A percentile compares a stretch with the other conserved stretches of the same genome.
These are phyloP conservation scores for Ochropleura leucogaster DNA, from an alignment of 2,888 invertebrate genomes.

Conservation along the genomic window DNA sequence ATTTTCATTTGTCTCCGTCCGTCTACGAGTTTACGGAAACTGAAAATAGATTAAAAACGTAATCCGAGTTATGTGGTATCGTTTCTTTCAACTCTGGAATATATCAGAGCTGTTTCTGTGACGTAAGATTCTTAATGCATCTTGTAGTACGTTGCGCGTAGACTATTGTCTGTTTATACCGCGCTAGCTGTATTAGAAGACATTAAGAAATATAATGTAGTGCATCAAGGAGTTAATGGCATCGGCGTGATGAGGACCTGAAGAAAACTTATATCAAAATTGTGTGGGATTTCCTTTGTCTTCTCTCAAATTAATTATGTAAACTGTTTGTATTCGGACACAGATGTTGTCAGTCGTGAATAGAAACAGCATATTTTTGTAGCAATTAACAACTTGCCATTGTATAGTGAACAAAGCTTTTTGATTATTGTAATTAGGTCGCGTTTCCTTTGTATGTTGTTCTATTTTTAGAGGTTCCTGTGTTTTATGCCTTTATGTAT, in stretches of 20 bases:
- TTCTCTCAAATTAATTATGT: neutral
- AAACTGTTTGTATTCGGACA: neutral
- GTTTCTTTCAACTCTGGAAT: conserved; percentile 56
- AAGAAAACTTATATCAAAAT: conserved; percentile 8
- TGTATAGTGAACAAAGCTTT: conserved; percentile 32
- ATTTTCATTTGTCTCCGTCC: conserved; percentile 24
- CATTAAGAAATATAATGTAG: conserved; percentile 74
- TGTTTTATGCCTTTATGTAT: conserved; percentile 17
- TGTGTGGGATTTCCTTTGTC: conserved; percentile 7
- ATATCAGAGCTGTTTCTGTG: conserved; percentile 54
- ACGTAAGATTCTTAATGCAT: conserved; percentile 86
- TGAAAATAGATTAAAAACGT: conserved; percentile 50
- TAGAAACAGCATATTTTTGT: conserved; percentile 17
- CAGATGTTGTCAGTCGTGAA: neutral
- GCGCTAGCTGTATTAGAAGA: conserved; percentile 70
- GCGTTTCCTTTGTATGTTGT: conserved; percentile 42
- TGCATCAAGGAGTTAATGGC: conserved; percentile 19
- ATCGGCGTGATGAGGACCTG: conserved; percentile 36
- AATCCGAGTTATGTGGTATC: conserved; percentile 46
- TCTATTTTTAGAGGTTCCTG: conserved; percentile 47
- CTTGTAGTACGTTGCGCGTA: conserved; percentile 80
- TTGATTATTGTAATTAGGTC: conserved; percentile 37
- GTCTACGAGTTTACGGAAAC: conserved; percentile 27
- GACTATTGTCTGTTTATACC: conserved; percentile 57
- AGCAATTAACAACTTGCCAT: neutral